phyloP scores from a whole-genome alignment of 2,888 invertebrate species.

The Arrhopalites spinosus region DNA sequence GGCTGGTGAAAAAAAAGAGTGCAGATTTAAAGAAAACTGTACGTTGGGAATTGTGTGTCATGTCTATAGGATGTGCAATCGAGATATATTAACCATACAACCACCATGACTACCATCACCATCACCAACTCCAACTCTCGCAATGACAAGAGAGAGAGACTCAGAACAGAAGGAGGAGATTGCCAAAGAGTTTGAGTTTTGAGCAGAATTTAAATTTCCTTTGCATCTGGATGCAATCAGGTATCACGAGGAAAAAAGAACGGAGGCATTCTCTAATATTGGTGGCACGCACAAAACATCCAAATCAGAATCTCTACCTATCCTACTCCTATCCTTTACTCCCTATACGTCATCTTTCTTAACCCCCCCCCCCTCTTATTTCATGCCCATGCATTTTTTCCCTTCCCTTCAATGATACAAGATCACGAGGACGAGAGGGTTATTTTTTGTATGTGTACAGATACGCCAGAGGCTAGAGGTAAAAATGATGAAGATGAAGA shows the following conservation, averaged over 20 bases:
- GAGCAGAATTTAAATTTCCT: constrained; percentile 29
- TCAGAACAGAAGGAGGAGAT: constrained; percentile 10
- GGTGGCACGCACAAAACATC: constrained; percentile 32
- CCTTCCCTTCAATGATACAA: too few species aligned
- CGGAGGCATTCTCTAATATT: constrained; percentile 23
- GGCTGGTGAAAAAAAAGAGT: background rate
- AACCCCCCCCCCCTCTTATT: too few species aligned
- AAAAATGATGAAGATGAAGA: too few species aligned
- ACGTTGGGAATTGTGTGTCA: background rate
- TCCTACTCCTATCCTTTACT: background rate
- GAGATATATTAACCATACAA: too few species aligned
- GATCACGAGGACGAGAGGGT: too few species aligned
- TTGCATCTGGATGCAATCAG: constrained; percentile 32
- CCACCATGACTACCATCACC: background rate
- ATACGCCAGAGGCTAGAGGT: too few species aligned
- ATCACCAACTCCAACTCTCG: too few species aligned
- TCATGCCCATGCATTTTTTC: too few species aligned
- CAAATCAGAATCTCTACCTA: constrained; percentile 23
- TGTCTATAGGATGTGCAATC: background rate
- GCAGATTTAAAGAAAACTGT: background rate
- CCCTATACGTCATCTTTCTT: background rate
- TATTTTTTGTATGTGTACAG: too few species aligned
- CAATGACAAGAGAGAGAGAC: background rate
- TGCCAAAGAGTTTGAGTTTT: constrained; percentile 10
- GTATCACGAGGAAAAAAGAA: constrained; percentile 3